Conservation (phyloP, 2,113 vertebrate genomes). For the Pangasianodon gigas region DNA sequence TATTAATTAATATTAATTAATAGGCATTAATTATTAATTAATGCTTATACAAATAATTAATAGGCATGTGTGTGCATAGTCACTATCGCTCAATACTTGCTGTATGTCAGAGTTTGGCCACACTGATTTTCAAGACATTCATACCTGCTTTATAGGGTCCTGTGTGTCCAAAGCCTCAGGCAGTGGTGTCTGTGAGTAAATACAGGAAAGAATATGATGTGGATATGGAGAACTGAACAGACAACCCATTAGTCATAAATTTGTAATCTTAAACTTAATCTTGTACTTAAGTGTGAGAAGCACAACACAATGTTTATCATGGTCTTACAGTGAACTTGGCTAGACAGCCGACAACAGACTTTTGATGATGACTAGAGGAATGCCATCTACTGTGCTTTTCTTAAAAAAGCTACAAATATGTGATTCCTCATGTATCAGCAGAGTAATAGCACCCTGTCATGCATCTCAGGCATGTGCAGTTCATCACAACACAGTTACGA, state of each 20-base stretch:
- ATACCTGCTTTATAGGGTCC: constrained; percentile 78
- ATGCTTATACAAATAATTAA: background rate
- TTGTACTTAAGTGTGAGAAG: background rate
- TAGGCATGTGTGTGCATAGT: background rate
- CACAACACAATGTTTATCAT: background rate
- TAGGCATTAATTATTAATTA: background rate
- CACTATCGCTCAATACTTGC: background rate
- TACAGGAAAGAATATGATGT: constrained; percentile 18
- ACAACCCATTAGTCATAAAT: background rate
- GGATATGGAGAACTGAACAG: constrained; percentile 27
- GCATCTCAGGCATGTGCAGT: constrained; percentile 19
- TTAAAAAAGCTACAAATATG: background rate
- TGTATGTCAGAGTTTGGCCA: background rate
- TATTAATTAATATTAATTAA: background rate
- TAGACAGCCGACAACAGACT: background rate
- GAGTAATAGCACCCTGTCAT: constrained; percentile 8
- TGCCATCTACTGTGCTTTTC: background rate
- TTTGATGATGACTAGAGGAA: background rate
- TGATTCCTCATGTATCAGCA: background rate
- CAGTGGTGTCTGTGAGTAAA: constrained; percentile 70
- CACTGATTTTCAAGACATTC: background rate
- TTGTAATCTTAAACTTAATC: background rate
- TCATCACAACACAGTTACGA: constrained; percentile 24
- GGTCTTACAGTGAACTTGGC: background rate
- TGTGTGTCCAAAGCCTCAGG: constrained; percentile 71